A percentile compares a stretch with the other conserved stretches of the same genome.
These are phyloP conservation scores for Oncorhynchus gorbuscha DNA, from an alignment of 2,113 vertebrate genomes.

Conservation along the genomic window DNA sequence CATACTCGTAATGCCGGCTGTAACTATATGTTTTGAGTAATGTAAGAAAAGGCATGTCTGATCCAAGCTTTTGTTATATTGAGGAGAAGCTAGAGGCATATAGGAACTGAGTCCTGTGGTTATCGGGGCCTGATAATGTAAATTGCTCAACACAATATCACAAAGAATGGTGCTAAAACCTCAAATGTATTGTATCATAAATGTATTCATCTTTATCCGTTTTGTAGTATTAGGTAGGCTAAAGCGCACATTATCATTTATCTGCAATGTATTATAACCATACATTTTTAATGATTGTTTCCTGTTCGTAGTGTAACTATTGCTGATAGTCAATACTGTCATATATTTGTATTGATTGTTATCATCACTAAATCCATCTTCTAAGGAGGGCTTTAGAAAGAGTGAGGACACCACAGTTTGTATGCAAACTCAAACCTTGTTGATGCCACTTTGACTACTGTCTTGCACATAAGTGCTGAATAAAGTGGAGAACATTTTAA, in stretches of 20 bases:
- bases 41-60: slow-evolving; percentile 15
- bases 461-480: no score
- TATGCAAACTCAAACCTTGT: no score
- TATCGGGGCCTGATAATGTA: slow-evolving; percentile 39
- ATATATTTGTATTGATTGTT: slow-evolving; percentile 17
- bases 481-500: no score
- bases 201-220: slow-evolving; percentile 34
- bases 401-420: background rate
- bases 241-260: slow-evolving; percentile 46
- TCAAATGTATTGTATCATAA: slow-evolving; percentile 54
- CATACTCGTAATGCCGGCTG: slow-evolving; percentile 1
- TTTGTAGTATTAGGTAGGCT: slow-evolving; percentile 39
- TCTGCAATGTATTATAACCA: slow-evolving; percentile 55
- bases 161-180: slow-evolving; percentile 56
- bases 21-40: slow-evolving; percentile 13
- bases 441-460: no score
- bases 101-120: slow-evolving; percentile 45
- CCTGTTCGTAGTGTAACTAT: slow-evolving; percentile 26
- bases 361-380: background rate
- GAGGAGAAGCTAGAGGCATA: slow-evolving; percentile 37
- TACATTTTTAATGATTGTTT: slow-evolving; percentile 68
- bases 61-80: slow-evolving; percentile 40
- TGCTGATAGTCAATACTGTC: slow-evolving; percentile 9
- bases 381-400: slow-evolving; percentile 1
- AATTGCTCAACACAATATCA: slow-evolving; percentile 43